A percentile compares a stretch with the other conserved stretches of the same genome.
phyloP scores from a whole-genome alignment of 2,113 vertebrate genomes.

The Talpa occidentalis region DNA sequence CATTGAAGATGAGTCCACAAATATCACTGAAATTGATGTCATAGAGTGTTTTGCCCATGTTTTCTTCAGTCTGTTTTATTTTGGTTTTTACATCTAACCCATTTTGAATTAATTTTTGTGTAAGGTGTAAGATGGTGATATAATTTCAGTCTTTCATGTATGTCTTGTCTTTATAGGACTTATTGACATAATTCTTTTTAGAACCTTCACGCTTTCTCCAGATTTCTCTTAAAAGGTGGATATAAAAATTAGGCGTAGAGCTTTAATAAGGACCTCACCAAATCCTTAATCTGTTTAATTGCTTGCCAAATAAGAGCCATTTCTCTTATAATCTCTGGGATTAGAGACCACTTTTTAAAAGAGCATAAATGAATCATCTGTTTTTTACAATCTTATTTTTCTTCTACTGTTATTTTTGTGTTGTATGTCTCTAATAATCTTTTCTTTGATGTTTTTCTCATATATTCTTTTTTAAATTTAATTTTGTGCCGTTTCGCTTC shows the following conservation, averaged over 20 bases:
- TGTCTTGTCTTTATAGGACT: background rate
- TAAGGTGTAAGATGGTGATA: too few relatives aligned
- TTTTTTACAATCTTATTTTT: constrained; percentile 45
- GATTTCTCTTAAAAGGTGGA: constrained; percentile 28
- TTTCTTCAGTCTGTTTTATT: too few relatives aligned
- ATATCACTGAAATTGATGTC: too few relatives aligned
- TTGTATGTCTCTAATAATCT: constrained; percentile 64
- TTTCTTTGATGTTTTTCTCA: constrained; percentile 49
- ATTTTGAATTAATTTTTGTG: too few relatives aligned
- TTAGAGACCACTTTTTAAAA: constrained; percentile 4
- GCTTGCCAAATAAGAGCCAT: constrained; percentile 13
- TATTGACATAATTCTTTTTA: background rate
- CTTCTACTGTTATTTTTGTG: constrained; percentile 61
- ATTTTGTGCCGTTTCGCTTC: constrained; percentile 67
- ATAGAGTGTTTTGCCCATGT: too few relatives aligned
- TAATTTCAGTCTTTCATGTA: too few relatives aligned
- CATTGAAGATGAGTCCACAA: too few relatives aligned
- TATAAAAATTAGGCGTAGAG: background rate
- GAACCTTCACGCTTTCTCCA: background rate
- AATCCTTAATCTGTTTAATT: constrained; percentile 21
- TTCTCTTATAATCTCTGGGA: background rate
- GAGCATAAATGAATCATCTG: background rate
- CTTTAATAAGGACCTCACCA: constrained; percentile 2
- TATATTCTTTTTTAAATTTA: constrained; percentile 65
- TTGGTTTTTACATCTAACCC: too few relatives aligned